Evolutionary conservation across 2,888 invertebrate genomes (phyloP).

Genomic region (Diarsia rubi): DNA sequence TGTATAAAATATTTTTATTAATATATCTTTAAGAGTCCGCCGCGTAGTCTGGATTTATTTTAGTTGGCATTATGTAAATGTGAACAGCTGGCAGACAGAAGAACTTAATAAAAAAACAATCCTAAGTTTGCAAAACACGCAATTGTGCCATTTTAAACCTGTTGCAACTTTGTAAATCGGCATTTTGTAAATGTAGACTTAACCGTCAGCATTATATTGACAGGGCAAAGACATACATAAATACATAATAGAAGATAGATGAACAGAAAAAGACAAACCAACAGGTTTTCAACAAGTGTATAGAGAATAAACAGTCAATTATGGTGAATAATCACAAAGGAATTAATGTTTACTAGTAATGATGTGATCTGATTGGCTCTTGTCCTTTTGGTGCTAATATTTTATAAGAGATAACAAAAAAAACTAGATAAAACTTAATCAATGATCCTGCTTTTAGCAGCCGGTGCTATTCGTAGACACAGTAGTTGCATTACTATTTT

Average conservation of each 20-base stretch:
- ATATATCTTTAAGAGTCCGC: no score
- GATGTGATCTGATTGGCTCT: background rate
- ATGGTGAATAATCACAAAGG: background rate
- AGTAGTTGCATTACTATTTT: constrained; percentile 6
- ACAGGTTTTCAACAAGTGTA: background rate
- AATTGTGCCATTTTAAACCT: background rate
- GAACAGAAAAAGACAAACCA: background rate
- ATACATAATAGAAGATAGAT: background rate
- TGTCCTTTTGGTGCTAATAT: background rate
- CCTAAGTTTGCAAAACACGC: background rate
- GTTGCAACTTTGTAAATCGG: background rate
- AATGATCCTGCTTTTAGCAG: background rate
- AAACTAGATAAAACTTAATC: background rate
- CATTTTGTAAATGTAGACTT: background rate
- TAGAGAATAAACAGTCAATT: background rate
- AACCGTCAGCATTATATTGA: background rate
- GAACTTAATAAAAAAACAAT: background rate
- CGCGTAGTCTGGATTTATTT: background rate
- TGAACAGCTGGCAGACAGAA: constrained; percentile 8
- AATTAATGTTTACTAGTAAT: background rate
- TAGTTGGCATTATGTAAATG: background rate
- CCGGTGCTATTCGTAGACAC: background rate
- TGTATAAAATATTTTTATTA: no score
- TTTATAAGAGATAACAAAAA: background rate
- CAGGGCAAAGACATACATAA: background rate